Evolutionary conservation across 2,888 invertebrate species (phyloP).

Genomic region (Phania funesta): DNA sequence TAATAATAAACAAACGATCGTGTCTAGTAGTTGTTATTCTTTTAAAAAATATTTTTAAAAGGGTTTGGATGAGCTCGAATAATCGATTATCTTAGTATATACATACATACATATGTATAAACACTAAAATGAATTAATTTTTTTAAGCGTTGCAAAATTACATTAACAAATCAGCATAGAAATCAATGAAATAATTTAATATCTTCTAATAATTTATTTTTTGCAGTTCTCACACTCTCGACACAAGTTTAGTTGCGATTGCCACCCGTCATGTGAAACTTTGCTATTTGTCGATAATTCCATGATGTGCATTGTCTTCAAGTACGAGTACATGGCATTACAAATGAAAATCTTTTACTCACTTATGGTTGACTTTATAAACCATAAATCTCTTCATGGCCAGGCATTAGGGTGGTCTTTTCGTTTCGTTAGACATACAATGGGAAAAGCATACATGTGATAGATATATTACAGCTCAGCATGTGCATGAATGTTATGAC

Average conservation of each 20-base stretch:
- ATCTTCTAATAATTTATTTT: not conserved
- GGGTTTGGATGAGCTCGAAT: no score
- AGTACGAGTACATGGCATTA: constrained; percentile 25
- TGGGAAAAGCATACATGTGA: not conserved
- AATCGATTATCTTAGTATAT: no score
- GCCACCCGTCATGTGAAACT: constrained; percentile 48
- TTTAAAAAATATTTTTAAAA: no score
- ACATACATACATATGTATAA: no score
- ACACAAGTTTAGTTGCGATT: constrained; percentile 3
- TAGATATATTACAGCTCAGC: constrained; percentile 36
- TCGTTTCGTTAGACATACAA: not conserved
- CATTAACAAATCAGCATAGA: constrained; percentile 60
- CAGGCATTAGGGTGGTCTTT: constrained; percentile 55
- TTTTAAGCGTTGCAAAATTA: constrained; percentile 55
- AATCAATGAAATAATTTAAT: constrained; percentile 34
- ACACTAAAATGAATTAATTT: constrained; percentile 31
- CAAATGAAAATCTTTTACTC: constrained; percentile 43
- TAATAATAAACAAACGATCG: no score
- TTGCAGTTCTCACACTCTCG: constrained; percentile 18
- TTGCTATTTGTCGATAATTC: constrained; percentile 25
- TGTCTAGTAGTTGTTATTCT: no score
- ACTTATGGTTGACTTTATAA: constrained; percentile 47
- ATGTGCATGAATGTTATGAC: constrained; percentile 51
- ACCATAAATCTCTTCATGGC: constrained; percentile 62
- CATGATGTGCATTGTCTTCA: constrained; percentile 11